phyloP scores from a whole-genome alignment of 2,797 vertebrate species.

The Alca torda region DNA sequence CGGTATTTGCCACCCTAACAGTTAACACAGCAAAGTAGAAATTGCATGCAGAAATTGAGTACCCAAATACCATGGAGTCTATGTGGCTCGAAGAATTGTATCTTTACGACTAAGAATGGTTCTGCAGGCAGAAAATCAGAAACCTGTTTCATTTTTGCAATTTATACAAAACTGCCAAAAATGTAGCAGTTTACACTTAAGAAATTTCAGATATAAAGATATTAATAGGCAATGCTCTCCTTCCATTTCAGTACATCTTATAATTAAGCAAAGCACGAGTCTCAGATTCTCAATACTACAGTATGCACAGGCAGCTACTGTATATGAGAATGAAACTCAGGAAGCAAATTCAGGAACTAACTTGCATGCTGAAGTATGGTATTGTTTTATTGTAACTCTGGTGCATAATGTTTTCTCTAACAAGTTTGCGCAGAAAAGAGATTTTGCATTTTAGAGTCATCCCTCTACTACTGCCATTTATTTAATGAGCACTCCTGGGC shows the following conservation, averaged over 20 bases:
- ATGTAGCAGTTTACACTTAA: not conserved
- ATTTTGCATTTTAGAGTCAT: conserved; percentile 37
- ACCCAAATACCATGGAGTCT: not conserved
- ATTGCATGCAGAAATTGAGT: not conserved
- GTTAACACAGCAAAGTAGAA: not conserved
- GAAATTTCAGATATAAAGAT: not conserved
- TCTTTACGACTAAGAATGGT: not conserved
- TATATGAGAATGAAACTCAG: not conserved
- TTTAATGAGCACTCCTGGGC: conserved; percentile 78
- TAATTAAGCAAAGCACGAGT: not conserved
- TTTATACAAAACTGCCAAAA: not conserved
- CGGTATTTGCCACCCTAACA: not conserved
- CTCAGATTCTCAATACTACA: not conserved
- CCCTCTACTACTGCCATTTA: conserved; percentile 66
- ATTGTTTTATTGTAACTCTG: not conserved
- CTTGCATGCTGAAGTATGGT: not conserved
- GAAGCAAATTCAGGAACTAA: not conserved
- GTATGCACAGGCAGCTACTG: not conserved
- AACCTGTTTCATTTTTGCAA: not conserved
- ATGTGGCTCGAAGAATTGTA: not conserved
- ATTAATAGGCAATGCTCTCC: not conserved
- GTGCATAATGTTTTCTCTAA: conserved; percentile 27
- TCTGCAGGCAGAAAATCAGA: not conserved
- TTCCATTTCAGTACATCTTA: not conserved
- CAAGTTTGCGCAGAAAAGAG: not conserved